Evolutionary conservation across 2,113 vertebrate species (phyloP).

Genomic region (Podocnemis expansa): DNA sequence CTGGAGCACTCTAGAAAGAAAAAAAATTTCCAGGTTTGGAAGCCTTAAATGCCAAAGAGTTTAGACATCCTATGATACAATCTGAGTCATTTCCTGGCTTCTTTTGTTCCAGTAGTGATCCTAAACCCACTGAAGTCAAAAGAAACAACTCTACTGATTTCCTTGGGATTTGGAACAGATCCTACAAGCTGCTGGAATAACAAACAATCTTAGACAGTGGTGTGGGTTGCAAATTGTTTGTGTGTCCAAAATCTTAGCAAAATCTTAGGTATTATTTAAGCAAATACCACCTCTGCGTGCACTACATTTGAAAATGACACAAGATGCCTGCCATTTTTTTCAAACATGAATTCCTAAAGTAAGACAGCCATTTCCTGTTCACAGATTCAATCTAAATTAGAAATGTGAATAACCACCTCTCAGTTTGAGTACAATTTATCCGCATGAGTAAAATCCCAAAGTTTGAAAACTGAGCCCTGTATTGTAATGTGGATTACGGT

Average conservation of each 20-base stretch:
- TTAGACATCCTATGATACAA: constrained; percentile 53
- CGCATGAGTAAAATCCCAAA: not conserved
- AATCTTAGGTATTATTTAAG: not conserved
- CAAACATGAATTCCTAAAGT: not conserved
- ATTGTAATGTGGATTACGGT: not conserved
- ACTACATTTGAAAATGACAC: not conserved
- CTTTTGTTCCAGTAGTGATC: constrained; percentile 49
- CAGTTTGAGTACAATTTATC: not conserved
- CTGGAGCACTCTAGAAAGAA: constrained; percentile 3
- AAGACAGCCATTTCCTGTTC: not conserved
- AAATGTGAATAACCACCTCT: not conserved
- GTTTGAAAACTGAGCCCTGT: not conserved
- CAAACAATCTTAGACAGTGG: not conserved
- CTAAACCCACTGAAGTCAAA: constrained; percentile 28
- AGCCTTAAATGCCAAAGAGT: constrained; percentile 7
- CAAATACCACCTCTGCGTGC: not conserved
- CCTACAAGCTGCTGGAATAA: constrained; percentile 12
- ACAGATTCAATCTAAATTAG: not conserved
- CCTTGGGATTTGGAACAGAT: not conserved
- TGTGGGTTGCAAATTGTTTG: not conserved
- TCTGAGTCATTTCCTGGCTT: constrained; percentile 34
- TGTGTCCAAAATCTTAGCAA: not conserved
- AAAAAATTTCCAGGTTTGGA: not conserved
- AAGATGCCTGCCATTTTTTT: not conserved
- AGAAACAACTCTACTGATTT: constrained; percentile 8